Evolutionary conservation across 2,797 vertebrate genomes (phyloP).

Genomic region (Taenioides sp.): DNA sequence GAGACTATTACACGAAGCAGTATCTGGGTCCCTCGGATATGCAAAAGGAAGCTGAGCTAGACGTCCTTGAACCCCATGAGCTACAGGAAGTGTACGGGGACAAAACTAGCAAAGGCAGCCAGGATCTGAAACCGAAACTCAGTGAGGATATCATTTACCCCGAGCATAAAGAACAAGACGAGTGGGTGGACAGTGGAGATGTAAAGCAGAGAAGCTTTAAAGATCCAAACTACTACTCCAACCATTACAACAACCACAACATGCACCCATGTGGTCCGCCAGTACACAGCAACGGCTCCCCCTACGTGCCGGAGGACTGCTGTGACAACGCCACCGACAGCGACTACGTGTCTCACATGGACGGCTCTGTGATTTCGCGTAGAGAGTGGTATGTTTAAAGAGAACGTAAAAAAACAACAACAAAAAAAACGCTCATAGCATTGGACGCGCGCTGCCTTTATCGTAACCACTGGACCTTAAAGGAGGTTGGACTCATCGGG

Average conservation of each 20-base stretch:
- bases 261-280: conserved; percentile 77
- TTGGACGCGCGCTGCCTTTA: neutral
- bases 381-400: conserved; percentile 97
- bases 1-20: conserved; percentile 99
- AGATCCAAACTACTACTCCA: conserved; percentile 74
- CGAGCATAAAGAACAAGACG: conserved; percentile 89
- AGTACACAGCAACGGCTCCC: conserved; percentile 80
- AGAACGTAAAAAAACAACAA: neutral
- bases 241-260: conserved; percentile 78
- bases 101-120: conserved; percentile 76
- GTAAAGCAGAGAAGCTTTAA: conserved; percentile 74
- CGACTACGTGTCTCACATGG: conserved; percentile 96
- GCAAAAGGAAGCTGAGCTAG: conserved; percentile 96
- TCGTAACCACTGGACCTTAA: neutral
- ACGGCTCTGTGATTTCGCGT: conserved; percentile 97
- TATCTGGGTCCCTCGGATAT: conserved; percentile 96
- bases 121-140: conserved; percentile 79
- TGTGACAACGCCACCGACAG: conserved; percentile 91
- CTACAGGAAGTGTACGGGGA: conserved; percentile 86
- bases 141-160: conserved; percentile 86
- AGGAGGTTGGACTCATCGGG: conserved; percentile 24
- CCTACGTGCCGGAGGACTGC: conserved; percentile 87
- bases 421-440: neutral
- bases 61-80: conserved; percentile 94
- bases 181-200: conserved; percentile 87